phyloP scores from a whole-genome alignment of 2,113 vertebrate genomes.

The Blennius ocellaris region DNA sequence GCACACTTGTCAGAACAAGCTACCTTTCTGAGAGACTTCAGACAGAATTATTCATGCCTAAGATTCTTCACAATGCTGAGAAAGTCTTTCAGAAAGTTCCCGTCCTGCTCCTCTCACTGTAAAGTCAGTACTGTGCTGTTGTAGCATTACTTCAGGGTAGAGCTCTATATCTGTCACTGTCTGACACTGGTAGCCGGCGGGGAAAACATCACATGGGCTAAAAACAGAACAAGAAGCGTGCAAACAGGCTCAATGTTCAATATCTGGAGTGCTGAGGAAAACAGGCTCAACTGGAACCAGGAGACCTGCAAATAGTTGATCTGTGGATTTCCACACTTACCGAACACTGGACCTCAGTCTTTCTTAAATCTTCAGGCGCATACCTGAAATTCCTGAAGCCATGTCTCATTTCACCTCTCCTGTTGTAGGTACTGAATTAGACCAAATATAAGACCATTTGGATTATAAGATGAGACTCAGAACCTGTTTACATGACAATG shows the following conservation, averaged over 20 bases:
- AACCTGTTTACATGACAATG: no score
- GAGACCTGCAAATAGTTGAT: constrained; percentile 40
- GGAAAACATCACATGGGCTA: constrained; percentile 56
- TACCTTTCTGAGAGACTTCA: constrained; percentile 28
- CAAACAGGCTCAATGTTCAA: constrained; percentile 14
- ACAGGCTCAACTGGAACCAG: constrained; percentile 27
- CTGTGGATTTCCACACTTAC: not conserved
- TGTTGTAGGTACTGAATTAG: constrained; percentile 12
- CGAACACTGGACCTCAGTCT: constrained; percentile 34
- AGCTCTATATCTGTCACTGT: constrained; percentile 26
- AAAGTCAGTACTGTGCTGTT: constrained; percentile 22
- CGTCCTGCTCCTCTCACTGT: constrained; percentile 21
- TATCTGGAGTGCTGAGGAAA: constrained; percentile 44
- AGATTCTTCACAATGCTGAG: constrained; percentile 11
- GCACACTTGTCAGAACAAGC: constrained; percentile 28
- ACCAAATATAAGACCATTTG: no score
- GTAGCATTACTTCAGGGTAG: constrained; percentile 13
- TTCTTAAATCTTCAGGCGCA: constrained; percentile 44
- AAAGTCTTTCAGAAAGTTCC: constrained; percentile 24
- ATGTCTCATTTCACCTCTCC: constrained; percentile 24
- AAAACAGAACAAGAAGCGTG: constrained; percentile 22
- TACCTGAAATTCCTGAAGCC: constrained; percentile 52
- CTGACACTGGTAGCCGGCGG: constrained; percentile 37
- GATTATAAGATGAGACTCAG: no score
- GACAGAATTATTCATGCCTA: constrained; percentile 62